These are phyloP conservation scores for Sebastes trivittatus DNA, from an alignment of 2,797 vertebrate genomes.

Conservation along the genomic window DNA sequence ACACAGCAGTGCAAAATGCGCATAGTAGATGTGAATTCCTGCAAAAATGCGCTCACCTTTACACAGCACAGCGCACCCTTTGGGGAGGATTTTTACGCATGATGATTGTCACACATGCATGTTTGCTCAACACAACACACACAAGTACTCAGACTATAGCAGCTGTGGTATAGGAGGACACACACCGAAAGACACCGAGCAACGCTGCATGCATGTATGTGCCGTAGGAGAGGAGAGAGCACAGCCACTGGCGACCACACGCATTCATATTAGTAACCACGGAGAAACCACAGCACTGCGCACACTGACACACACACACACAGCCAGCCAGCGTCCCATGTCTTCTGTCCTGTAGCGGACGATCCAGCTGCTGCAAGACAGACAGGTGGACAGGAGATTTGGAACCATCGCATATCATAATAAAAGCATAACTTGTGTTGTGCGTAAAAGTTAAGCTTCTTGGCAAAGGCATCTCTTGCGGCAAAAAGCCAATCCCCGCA, in stretches of 20 bases:
- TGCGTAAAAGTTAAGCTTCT: slow-evolving; percentile 57
- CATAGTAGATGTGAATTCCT: not conserved
- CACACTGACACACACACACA: not conserved
- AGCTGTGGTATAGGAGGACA: slow-evolving; percentile 12
- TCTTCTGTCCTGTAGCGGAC: not conserved
- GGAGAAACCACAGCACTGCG: slow-evolving; percentile 53
- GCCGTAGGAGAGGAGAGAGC: slow-evolving; percentile 11
- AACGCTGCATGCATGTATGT: not conserved
- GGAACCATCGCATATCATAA: not conserved
- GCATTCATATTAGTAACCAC: slow-evolving; percentile 55
- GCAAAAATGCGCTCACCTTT: not conserved
- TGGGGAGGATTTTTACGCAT: not conserved
- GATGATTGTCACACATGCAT: not conserved
- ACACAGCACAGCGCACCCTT: not conserved
- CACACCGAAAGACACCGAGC: slow-evolving; percentile 35
- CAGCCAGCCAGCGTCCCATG: slow-evolving; percentile 14
- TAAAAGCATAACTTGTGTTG: not conserved
- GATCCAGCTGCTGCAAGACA: not conserved
- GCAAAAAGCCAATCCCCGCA: not conserved
- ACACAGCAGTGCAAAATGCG: not conserved
- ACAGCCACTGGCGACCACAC: slow-evolving; percentile 68
- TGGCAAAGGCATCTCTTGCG: not conserved
- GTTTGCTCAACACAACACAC: slow-evolving; percentile 13
- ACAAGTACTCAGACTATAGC: not conserved
- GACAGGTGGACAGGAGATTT: not conserved